Base-by-base conservation (phyloP, 2,888 invertebrate genomes). In the Coleophora deauratella region DNA sequence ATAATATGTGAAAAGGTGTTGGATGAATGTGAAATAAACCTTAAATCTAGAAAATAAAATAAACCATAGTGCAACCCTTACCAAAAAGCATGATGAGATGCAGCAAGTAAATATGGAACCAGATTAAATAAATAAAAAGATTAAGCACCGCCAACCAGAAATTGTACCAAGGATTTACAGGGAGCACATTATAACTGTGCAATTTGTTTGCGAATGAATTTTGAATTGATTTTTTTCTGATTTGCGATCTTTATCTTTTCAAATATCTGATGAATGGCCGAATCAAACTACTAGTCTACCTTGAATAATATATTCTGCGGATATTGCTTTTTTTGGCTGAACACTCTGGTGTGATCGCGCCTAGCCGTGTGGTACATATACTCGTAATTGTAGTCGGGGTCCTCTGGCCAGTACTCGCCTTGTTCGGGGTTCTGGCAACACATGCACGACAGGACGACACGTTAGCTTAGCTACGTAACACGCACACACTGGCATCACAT, bases 301-400 rank as follows among this genome's bases (percentile, higher is more conserved):
- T 86, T 86, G 64, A 76, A 86, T 58, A 85, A 68, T 55, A 81
- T 76, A 68, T 86, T 85, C 73, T 84, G 80, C 61, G 84, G 80
- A 57, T 81, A 84, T 69, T 84, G 86, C 59, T 84, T 84, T 76
- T 82, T 84, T 72, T 85, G 82, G 53, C 84, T 82, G 67, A 64
- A 80, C 51, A 85, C 81, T 59, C 80, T 70, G 43, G 76, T 66
- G 55, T 86, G 77, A 60, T 84, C 86, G 51, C 81, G 62, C 46
- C 81, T 70, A 64, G 76, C 86, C 37, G 86, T 86, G 73, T 87
- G 86, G 74, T 86, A 86, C 77, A 82, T 79, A 55, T 85, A 84
- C 59, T 84, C 85, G 55, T 86, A 84, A 65, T 71, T 81, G 75
- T 85, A 82, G 66, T 79, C 79, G 31, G 77, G 71, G 44, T 77